These are phyloP conservation scores for Solea senegalensis DNA, from an alignment of 2,113 vertebrate species.

Conservation along the genomic window DNA sequence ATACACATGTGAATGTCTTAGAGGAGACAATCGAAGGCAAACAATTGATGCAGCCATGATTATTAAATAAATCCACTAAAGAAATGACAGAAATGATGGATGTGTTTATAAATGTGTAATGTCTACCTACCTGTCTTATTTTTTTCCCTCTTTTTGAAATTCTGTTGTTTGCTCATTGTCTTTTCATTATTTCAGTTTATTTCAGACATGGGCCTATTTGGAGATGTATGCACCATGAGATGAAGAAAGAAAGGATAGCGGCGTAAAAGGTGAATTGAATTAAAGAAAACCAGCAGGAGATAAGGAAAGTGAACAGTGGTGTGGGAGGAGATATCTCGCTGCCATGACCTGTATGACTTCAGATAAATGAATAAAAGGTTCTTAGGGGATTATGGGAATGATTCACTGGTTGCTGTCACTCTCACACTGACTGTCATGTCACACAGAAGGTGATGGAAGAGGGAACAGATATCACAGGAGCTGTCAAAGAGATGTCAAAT, in stretches of 20 bases:
- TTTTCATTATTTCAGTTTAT: constrained; percentile 18
- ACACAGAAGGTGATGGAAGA: constrained; percentile 30
- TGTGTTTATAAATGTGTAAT: background rate
- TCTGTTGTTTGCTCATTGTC: constrained; percentile 3
- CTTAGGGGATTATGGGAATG: background rate
- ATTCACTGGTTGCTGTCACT: constrained; percentile 22
- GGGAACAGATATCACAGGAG: constrained; percentile 37
- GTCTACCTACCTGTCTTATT: too few relatives aligned
- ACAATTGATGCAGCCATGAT: background rate
- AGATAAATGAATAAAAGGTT: constrained; percentile 39
- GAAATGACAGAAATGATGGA: background rate
- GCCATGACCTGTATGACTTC: constrained; percentile 25
- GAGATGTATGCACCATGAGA: too few relatives aligned
- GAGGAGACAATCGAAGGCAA: too few relatives aligned
- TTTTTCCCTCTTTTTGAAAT: background rate
- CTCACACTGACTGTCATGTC: constrained; percentile 15
- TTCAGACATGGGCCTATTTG: background rate
- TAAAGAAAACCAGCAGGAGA: constrained; percentile 4
- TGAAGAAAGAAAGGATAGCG: too few relatives aligned
- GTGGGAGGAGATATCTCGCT: constrained; percentile 39
- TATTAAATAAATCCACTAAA: constrained; percentile 3
- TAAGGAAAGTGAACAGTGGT: constrained; percentile 21
- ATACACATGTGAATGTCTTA: too few relatives aligned
- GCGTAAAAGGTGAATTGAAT: constrained; percentile 11
- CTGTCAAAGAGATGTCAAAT: constrained; percentile 13